phyloP scores from a whole-genome alignment of 1,140 invertebrate species.

The Olivierus martensii region DNA sequence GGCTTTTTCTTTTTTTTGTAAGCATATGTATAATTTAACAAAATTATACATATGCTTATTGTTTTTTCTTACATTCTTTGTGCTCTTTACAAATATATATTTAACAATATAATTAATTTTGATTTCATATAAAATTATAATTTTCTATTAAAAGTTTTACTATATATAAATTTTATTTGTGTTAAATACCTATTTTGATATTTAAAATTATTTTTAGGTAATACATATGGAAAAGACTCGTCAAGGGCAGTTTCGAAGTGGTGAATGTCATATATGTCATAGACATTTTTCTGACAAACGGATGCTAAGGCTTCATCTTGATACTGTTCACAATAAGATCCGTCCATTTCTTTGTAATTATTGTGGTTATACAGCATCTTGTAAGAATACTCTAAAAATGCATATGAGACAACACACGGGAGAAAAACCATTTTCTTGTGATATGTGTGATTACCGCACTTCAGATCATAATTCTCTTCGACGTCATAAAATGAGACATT shows the following conservation, averaged over 20 bases:
- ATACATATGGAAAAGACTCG: conserved; percentile 1
- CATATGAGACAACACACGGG: conserved; percentile 38
- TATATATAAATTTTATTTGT: no score
- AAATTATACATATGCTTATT: no score
- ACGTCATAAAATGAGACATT: conserved; percentile 28
- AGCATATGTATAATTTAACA: no score
- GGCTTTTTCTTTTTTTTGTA: no score
- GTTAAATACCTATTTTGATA: no score
- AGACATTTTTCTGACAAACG: conserved; percentile 12
- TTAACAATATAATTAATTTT: no score
- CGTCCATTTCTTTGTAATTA: conserved; percentile 1
- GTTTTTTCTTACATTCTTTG: no score
- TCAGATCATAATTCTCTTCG: conserved; percentile 26
- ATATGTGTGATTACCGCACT: conserved; percentile 30
- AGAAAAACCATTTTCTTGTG: conserved; percentile 46
- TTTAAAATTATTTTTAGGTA: background rate
- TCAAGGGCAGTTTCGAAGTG: background rate
- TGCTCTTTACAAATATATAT: no score
- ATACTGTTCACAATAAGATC: conserved; percentile 26
- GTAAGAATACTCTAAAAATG: conserved; percentile 27
- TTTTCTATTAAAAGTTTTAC: no score
- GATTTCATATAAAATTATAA: no score
- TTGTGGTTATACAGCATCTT: conserved; percentile 24
- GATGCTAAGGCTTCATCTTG: conserved; percentile 19
- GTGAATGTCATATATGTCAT: conserved; percentile 16